Conservation (phyloP, 2,797 vertebrate species). For the Thripadectes ignobilis region DNA sequence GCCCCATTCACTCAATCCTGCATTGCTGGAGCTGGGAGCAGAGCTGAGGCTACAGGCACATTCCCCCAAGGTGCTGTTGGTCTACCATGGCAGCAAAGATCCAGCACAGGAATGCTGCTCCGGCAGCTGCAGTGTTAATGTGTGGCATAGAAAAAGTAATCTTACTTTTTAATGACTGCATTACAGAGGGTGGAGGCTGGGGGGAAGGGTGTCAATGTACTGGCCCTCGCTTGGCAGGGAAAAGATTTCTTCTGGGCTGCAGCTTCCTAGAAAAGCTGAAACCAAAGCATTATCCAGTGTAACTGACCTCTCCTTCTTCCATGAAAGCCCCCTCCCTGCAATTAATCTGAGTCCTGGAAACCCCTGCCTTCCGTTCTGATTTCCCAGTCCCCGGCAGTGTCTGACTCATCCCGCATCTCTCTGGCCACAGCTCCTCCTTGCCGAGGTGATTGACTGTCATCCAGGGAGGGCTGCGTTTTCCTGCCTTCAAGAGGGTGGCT, state of each 20-base stretch:
- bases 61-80: accelerated
- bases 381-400: background rate
- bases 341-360: slow-evolving; percentile 7
- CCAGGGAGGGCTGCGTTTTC: background rate
- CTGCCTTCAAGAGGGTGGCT: background rate
- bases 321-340: background rate
- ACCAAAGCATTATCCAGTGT: slow-evolving; percentile 29
- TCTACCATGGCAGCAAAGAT: background rate
- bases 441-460: background rate
- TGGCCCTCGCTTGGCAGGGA: slow-evolving; percentile 12
- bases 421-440: background rate
- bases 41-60: background rate
- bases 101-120: accelerated
- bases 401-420: background rate
- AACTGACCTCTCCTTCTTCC: slow-evolving; percentile 11
- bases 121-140: background rate
- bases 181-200: slow-evolving; percentile 13
- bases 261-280: slow-evolving; percentile 54
- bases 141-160: background rate
- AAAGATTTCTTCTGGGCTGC: slow-evolving; percentile 29
- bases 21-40: background rate
- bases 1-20: background rate
- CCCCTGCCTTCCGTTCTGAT: background rate
- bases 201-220: slow-evolving; percentile 21
- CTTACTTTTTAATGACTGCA: background rate